Evolutionary conservation across 1,140 invertebrate genomes (phyloP), one percentile per base, ranked within the genome.

Genomic region (Papilio polyxenes): DNA sequence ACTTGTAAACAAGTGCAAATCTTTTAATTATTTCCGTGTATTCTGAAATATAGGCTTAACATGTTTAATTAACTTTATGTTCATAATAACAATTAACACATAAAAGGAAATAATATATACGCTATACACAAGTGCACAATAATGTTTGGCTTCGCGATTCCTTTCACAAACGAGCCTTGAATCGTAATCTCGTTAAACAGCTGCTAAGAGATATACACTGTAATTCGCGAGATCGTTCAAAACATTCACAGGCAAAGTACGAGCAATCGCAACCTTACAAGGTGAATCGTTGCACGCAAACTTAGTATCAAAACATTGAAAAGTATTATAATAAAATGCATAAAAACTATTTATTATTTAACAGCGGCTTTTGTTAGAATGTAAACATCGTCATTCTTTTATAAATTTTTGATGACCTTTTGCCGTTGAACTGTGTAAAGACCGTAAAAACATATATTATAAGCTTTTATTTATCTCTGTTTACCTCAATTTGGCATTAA

Each of bases 241-340:
- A 84, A 86, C 85, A 89, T 89, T 92, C 90, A 88, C 90, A 89
- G 85, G 84, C 83, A 83, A 87, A 88, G 84, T 84, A 84, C 83
- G 84, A 83, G 85, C 88, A 88, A 88, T 90, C 83, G 84, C 84
- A 87, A 84, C 79, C 83, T 88, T 53, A 53, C 75, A 44, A 75
- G 48, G 82, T 81, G 37, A 72, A 62, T 49, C 81, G 78, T 7
- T 59, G 56, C 17, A 59, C 56, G n/a, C 56, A 59, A 59, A 59
- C 56, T 9, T 8, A 20, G 17, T 59, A 59, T n/a, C 17, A 59
- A 59, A n/a, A 59, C 17, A 59, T 20, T 59, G 17, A 59, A 59
- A 59, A 59, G 56, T 59, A 20, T 9, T 7, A 59, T 59, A 53
- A 53, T 53, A 53, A 53, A 6, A 17, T 20, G n/a, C 56, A 59